Percentiles rank a stretch among this genome's conserved stretches.
phyloP scores from a whole-genome alignment of 2,113 vertebrate species.

The Oryzias melastigma region DNA sequence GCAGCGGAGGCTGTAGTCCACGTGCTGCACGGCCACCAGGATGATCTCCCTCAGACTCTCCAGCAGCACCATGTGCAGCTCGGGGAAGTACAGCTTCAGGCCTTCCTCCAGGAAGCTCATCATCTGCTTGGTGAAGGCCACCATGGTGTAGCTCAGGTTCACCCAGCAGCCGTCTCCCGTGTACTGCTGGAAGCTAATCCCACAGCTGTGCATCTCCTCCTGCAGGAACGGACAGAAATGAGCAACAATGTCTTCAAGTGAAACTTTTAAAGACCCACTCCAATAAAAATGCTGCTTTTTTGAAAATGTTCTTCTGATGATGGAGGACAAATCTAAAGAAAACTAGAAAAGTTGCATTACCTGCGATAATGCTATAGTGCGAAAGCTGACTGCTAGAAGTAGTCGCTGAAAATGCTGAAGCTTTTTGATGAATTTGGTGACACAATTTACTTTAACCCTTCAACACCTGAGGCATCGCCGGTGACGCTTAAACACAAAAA shows the following conservation, averaged over 20 bases:
- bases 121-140: slow-evolving; percentile 97
- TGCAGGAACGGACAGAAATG: slow-evolving; percentile 11
- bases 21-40: slow-evolving; percentile 94
- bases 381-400: too few relatives aligned
- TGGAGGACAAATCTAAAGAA: too few relatives aligned
- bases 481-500: too few relatives aligned
- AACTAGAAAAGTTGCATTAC: too few relatives aligned
- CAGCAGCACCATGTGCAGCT: slow-evolving; percentile 96
- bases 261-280: too few relatives aligned
- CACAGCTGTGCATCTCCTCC: slow-evolving; percentile 92
- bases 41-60: slow-evolving; percentile 95
- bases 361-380: too few relatives aligned
- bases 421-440: too few relatives aligned
- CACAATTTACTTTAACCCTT: too few relatives aligned
- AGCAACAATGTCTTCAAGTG: not conserved
- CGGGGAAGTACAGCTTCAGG: slow-evolving; percentile 92
- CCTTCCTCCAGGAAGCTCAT: slow-evolving; percentile 98
- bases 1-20: slow-evolving; percentile 96
- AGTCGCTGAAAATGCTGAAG: too few relatives aligned
- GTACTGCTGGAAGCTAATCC: slow-evolving; percentile 90
- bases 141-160: slow-evolving; percentile 96
- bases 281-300: too few relatives aligned
- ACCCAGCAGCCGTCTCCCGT: slow-evolving; percentile 98
- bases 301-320: too few relatives aligned
- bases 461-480: too few relatives aligned